A percentile compares a stretch with the other conserved stretches of the same genome.
Evolutionary conservation across 2,113 vertebrate species (phyloP).

Genomic region (Mugil cephalus): DNA sequence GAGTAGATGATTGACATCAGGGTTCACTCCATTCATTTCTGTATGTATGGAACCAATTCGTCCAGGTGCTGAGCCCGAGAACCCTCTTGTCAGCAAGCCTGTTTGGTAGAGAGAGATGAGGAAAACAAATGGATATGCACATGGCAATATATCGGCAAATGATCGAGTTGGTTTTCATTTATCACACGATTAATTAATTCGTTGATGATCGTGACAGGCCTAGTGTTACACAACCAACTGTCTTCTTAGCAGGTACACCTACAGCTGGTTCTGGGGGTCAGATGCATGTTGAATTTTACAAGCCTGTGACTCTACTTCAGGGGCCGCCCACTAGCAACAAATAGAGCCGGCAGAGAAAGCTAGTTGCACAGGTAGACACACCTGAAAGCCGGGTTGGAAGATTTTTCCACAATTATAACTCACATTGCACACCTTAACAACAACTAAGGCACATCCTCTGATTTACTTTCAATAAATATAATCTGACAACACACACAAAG

Average conservation of each 20-base stretch:
- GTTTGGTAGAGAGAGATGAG: no score
- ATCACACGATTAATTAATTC: no score
- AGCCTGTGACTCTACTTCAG: constrained; percentile 4
- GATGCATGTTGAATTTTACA: constrained; percentile 46
- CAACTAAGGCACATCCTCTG: background rate
- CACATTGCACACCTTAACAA: constrained; percentile 21
- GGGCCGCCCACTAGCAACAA: constrained; percentile 46
- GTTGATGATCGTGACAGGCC: no score
- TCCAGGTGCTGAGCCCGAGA: no score
- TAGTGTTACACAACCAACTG: background rate
- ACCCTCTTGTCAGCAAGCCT: no score
- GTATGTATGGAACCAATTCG: no score
- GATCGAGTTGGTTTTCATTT: no score
- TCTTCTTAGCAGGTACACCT: background rate
- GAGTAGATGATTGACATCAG: no score
- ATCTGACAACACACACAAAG: background rate
- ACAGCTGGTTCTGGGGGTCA: constrained; percentile 29
- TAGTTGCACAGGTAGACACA: constrained; percentile 77
- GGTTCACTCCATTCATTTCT: no score
- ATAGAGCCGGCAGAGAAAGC: constrained; percentile 44
- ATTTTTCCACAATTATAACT: background rate
- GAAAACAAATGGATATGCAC: no score
- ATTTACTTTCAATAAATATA: background rate
- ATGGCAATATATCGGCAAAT: no score
- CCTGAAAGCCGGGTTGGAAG: constrained; percentile 70